These are phyloP conservation scores for Phaethon lepturus DNA, from an alignment of 2,113 vertebrate species.

Conservation along the genomic window DNA sequence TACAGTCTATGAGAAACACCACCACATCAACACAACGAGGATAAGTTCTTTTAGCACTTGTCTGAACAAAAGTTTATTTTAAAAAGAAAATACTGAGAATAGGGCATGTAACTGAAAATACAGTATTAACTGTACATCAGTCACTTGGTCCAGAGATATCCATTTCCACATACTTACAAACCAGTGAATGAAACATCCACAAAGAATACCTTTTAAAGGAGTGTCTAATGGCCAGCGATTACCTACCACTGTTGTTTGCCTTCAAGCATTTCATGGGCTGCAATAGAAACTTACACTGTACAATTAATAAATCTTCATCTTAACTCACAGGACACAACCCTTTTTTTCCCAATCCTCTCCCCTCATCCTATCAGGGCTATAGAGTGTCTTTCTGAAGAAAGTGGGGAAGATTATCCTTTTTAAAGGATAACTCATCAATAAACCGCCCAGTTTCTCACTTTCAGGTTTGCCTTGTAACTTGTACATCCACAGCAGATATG, in stretches of 20 bases:
- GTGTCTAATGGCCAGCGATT: neutral
- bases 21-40: neutral
- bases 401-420: neutral
- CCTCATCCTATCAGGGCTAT: neutral
- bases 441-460: neutral
- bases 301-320: neutral
- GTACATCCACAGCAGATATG: neutral
- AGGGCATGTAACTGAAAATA: neutral
- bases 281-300: neutral
- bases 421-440: neutral
- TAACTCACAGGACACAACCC: neutral
- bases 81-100: neutral
- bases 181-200: neutral
- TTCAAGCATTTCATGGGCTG: neutral
- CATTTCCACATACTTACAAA: neutral
- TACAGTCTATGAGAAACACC: neutral
- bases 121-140: neutral
- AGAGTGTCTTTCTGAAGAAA: neutral
- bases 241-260: neutral
- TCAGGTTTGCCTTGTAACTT: neutral
- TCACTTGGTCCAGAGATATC: neutral
- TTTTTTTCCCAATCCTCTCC: neutral
- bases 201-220: neutral
- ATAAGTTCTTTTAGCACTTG: neutral
- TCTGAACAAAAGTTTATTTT: neutral